These are phyloP conservation scores for Cassiopea andromeda DNA, from an alignment of 30 jellyfish, hydroid and myxozoan genomes.

Conservation along the genomic window DNA sequence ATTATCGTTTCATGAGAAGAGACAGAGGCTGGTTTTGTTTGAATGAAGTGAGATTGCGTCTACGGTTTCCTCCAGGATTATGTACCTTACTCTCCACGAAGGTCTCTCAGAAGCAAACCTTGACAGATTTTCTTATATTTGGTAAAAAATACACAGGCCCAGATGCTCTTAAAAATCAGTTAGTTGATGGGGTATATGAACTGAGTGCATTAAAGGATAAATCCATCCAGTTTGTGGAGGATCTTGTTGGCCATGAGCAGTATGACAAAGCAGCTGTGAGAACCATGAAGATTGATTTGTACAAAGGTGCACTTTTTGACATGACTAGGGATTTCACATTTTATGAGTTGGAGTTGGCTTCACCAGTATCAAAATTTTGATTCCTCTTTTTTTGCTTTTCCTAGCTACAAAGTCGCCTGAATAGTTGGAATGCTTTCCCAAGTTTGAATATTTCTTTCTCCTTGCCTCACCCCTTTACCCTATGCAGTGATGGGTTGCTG, in stretches of 20 bases:
- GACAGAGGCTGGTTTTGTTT: slow-evolving; percentile 77
- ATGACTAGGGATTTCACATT: slow-evolving; percentile 60
- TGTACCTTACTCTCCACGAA: slow-evolving; percentile 47
- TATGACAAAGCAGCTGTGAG: slow-evolving; percentile 52
- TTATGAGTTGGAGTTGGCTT: slow-evolving; percentile 18
- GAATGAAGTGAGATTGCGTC: slow-evolving; percentile 43
- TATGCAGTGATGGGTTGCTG: too few species aligned
- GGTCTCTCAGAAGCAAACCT: slow-evolving; percentile 26
- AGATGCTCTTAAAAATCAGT: slow-evolving; percentile 40
- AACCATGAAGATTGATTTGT: slow-evolving; percentile 72
- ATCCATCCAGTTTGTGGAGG: slow-evolving; percentile 30
- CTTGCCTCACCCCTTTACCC: too few species aligned
- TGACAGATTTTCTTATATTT: slow-evolving; percentile 35
- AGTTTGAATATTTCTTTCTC: too few species aligned
- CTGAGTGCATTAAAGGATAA: background rate
- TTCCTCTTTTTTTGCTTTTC: background rate
- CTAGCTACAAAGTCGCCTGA: too few species aligned
- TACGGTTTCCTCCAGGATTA: slow-evolving; percentile 67
- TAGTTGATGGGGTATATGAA: slow-evolving; percentile 41
- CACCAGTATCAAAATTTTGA: slow-evolving; percentile 46
- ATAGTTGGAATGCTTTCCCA: too few species aligned
- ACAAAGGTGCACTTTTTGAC: slow-evolving; percentile 26
- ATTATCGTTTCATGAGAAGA: slow-evolving; percentile 69
- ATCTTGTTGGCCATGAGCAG: slow-evolving; percentile 19
- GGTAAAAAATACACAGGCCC: slow-evolving; percentile 66